A percentile compares a stretch with the other conserved stretches of the same genome.
Evolutionary conservation across 2,888 invertebrate genomes (phyloP).

Genomic region (Oscheius sp.): DNA sequence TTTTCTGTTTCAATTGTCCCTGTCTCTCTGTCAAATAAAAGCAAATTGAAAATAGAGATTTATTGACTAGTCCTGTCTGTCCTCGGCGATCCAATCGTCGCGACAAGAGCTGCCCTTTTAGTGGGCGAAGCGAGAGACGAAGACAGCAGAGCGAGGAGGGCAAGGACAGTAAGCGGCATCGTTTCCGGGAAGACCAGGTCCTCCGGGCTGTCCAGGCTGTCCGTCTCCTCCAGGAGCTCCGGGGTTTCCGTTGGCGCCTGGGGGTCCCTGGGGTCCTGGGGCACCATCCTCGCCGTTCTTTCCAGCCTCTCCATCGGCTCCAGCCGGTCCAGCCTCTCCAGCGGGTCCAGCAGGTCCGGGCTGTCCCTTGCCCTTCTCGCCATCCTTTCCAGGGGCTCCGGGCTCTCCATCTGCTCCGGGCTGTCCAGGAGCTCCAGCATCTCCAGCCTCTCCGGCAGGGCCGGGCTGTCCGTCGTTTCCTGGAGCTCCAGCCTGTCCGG

Average conservation of each 20-base stretch:
- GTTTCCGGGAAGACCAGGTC: conserved; percentile 44
- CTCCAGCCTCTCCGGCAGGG: conserved; percentile 58
- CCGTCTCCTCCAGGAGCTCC: conserved; percentile 59
- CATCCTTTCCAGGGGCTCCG: conserved; percentile 49
- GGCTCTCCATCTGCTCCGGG: conserved; percentile 44
- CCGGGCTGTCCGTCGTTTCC: conserved; percentile 63
- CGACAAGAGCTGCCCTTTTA: conserved; percentile 15
- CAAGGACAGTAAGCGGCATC: conserved; percentile 59
- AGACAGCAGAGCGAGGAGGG: conserved; percentile 59
- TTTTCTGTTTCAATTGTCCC: no score
- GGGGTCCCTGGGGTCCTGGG: conserved; percentile 57
- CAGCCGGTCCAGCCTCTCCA: conserved; percentile 58
- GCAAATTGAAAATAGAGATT: neutral
- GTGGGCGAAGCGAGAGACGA: conserved; percentile 49
- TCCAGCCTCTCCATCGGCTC: conserved; percentile 62
- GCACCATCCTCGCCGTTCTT: conserved; percentile 56
- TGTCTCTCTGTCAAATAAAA: neutral
- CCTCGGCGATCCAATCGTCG: neutral
- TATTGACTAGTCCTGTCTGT: conserved; percentile 1
- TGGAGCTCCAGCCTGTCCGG: conserved; percentile 57
- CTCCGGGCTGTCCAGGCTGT: conserved; percentile 50
- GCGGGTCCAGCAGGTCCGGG: conserved; percentile 61
- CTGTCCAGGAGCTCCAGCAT: conserved; percentile 55
- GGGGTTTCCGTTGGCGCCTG: conserved; percentile 63
- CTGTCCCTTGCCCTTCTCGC: conserved; percentile 41